Percentiles rank a stretch among this genome's conserved stretches.
phyloP scores from a whole-genome alignment of 2,888 invertebrate species.

The Pardosa pseudoannulata region DNA sequence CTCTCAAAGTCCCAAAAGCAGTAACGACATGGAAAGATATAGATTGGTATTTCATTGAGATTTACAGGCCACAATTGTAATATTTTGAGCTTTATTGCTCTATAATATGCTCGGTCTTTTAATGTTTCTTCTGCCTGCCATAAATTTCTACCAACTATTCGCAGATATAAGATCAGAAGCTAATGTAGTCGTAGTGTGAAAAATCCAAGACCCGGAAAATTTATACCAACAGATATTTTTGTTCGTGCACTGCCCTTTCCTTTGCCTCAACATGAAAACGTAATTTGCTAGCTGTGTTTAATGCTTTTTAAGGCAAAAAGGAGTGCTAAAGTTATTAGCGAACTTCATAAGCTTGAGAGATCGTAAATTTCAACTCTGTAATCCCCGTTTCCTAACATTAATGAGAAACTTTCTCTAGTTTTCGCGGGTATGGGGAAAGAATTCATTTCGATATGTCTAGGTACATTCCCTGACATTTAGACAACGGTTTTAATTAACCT shows the following conservation, averaged over 20 bases:
- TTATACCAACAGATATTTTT: constrained; percentile 43
- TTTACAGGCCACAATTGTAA: constrained; percentile 32
- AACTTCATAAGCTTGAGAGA: constrained; percentile 30
- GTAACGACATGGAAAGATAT: too few species aligned
- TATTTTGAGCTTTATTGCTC: constrained; percentile 45
- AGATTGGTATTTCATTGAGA: constrained; percentile 28
- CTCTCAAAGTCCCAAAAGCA: too few species aligned
- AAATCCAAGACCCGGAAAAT: constrained; percentile 25
- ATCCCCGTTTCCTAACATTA: constrained; percentile 5
- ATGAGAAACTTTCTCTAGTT: not conserved
- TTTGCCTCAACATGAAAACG: constrained; percentile 10
- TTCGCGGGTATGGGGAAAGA: not conserved
- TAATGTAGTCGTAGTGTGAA: constrained; percentile 28
- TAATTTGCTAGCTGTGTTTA: constrained; percentile 20
- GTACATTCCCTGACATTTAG: not conserved
- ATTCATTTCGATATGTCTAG: not conserved
- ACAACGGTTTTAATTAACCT: too few species aligned
- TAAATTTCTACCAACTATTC: constrained; percentile 30
- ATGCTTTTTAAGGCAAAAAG: constrained; percentile 20
- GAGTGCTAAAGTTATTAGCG: constrained; percentile 27
- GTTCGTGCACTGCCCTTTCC: not conserved
- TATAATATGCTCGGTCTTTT: constrained; percentile 40
- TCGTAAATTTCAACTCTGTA: constrained; percentile 24
- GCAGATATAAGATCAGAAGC: constrained; percentile 28
- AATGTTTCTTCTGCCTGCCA: constrained; percentile 21